Evolutionary conservation across 2,113 vertebrate genomes (phyloP).

Genomic region (Zosterops lateralis): DNA sequence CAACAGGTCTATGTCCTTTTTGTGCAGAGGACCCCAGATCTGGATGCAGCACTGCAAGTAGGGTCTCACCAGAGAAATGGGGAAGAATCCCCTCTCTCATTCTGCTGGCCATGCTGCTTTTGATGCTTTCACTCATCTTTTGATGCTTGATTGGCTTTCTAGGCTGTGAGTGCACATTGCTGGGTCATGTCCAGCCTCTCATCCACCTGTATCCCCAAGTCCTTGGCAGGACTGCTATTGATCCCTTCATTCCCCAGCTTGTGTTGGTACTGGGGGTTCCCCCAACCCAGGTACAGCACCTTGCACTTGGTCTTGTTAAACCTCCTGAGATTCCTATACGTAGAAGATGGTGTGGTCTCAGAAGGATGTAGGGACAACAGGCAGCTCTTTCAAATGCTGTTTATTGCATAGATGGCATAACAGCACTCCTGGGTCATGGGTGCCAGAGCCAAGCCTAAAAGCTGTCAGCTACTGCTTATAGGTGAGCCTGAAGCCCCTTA

Average conservation of each 20-base stretch:
- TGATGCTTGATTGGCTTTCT: not conserved
- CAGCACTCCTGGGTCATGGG: no score
- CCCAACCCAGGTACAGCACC: not conserved
- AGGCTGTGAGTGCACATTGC: not conserved
- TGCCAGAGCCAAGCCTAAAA: no score
- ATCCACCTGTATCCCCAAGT: not conserved
- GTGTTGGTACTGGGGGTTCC: fast-evolving
- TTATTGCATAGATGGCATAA: no score
- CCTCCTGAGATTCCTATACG: not conserved
- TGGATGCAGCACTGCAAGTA: not conserved
- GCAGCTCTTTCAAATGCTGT: no score
- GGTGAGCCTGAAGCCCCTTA: no score
- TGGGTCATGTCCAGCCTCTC: not conserved
- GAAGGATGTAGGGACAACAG: no score
- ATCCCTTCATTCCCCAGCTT: not conserved
- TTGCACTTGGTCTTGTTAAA: not conserved
- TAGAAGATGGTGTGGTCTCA: no score
- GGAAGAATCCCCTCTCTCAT: not conserved
- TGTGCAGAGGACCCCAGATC: not conserved
- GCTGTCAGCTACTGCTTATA: no score
- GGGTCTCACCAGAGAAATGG: not conserved
- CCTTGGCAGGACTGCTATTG: not conserved
- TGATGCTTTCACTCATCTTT: not conserved
- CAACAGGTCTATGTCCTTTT: not conserved
- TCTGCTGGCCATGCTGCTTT: not conserved